phyloP scores from a whole-genome alignment of 2,113 vertebrate species.

The Trinectes maculatus region DNA sequence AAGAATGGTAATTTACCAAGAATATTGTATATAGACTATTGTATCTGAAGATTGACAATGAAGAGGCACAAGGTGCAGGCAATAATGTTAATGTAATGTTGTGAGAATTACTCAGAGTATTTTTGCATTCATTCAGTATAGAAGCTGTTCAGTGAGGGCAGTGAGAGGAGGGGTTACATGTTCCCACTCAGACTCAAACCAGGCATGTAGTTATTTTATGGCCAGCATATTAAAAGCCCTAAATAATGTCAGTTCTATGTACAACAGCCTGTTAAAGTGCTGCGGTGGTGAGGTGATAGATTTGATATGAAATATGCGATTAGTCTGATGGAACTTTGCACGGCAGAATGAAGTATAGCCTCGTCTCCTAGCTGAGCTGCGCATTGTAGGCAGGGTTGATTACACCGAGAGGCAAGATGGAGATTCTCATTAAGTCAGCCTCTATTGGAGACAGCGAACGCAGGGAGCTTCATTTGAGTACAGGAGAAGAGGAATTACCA shows the following conservation, averaged over 20 bases:
- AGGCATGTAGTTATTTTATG: background rate
- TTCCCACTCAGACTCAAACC: background rate
- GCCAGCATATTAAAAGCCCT: background rate
- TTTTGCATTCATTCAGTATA: background rate
- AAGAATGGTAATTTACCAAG: too few relatives aligned
- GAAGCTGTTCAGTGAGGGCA: background rate
- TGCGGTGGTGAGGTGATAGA: background rate
- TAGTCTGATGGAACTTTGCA: background rate
- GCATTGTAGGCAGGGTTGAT: background rate
- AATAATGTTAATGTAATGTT: background rate
- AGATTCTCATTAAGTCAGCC: slow-evolving; percentile 12
- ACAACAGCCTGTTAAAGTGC: background rate
- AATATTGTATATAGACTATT: background rate
- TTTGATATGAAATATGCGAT: background rate
- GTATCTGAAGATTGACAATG: background rate
- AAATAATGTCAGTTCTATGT: background rate
- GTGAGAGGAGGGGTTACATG: background rate
- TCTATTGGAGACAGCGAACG: slow-evolving; percentile 2
- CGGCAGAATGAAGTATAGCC: background rate
- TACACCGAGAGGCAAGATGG: slow-evolving; percentile 7
- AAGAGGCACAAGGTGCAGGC: background rate
- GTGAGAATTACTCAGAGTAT: background rate
- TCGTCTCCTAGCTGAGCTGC: background rate
- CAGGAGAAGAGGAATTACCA: slow-evolving; percentile 7
- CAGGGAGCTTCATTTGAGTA: background rate